Evolutionary conservation across 37 sponge, comb jelly and placozoan genomes (phyloP), one percentile per base, ranked within the genome.

Genomic region (Ephydatia muelleri): DNA sequence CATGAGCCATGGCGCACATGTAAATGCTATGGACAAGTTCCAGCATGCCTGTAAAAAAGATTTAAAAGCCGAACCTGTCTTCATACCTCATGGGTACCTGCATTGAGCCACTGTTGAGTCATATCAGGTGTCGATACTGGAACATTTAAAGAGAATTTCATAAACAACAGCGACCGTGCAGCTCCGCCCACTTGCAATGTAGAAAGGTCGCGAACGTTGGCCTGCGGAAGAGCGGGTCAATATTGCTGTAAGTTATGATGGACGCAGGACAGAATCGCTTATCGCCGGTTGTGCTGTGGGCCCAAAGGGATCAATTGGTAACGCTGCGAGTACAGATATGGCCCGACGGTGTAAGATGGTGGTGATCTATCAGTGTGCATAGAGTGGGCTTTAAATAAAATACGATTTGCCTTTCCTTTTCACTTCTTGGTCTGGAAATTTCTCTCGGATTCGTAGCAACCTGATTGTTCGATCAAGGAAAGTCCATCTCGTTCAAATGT

Each of bases 401-500:
- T 77, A 3, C 64, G 68, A 28, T 49, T 22, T 8, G 9, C 3
- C 19, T 75, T 9, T 82, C 28, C 22, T 37, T 21, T 28, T 77
- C 11, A 5, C 33, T 28, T 11, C 2, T 36, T 32, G 40, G 23
- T 23, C 49, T 27, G 11, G 49, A 29, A n/a, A 28, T 68, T 70
- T 5, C 27, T n/a, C n/a, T n/a, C n/a, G n/a, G n/a, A n/a, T n/a
- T 66, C 86, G 57, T 40, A 94, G 94, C 84, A 85, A 82, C 94
- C 94, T 9, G 94, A 94, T 67, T 90, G 90, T 48, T 71, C 76
- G 11, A 76, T 94, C 38, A 65, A 67, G 22, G 91, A 87, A 39
- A 83, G 23, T 79, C 87, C 38, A 90, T 94, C 85, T 79, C 75
- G 2, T 94, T 94, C 85, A 94, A 90, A 78, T 78, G 92, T 91